A percentile compares a stretch with the other conserved stretches of the same genome.
Evolutionary conservation across 2,113 vertebrate genomes (phyloP).

Genomic region (Dryoscopus gambensis): DNA sequence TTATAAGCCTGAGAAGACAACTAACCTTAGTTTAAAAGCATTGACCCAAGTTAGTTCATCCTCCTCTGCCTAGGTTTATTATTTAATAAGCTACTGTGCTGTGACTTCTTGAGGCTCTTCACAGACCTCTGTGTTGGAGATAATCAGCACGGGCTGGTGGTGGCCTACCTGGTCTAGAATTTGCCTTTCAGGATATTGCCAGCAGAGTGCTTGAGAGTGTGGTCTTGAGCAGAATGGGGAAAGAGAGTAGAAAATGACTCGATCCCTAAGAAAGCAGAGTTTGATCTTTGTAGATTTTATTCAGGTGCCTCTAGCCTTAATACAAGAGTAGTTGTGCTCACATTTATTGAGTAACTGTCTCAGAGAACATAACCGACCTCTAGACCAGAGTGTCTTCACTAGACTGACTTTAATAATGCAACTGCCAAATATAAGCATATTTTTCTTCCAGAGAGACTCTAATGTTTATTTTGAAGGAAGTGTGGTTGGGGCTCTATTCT

Average conservation of each 20-base stretch:
- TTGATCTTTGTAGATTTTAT: not conserved
- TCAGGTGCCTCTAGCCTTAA: not conserved
- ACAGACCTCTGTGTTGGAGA: not conserved
- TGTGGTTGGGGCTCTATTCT: not conserved
- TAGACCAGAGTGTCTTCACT: not conserved
- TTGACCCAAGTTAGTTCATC: not conserved
- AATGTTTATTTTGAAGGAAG: not conserved
- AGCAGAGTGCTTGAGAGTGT: not conserved
- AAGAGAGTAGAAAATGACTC: not conserved
- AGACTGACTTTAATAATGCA: not conserved
- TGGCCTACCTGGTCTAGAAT: not conserved
- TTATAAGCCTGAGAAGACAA: not conserved
- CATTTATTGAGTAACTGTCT: not conserved
- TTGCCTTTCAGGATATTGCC: not conserved
- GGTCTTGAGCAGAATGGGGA: not conserved
- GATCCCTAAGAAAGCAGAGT: not conserved
- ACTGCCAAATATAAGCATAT: not conserved
- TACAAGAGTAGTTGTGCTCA: not conserved
- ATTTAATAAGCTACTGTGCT: not conserved
- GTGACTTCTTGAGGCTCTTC: not conserved
- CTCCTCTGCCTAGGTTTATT: not conserved
- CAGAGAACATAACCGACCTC: not conserved
- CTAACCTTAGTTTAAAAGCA: not conserved
- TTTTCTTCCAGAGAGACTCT: not conserved
- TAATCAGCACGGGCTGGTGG: not conserved